Conservation (phyloP, 1,140 invertebrate species). For the Platyscapa corneri region DNA sequence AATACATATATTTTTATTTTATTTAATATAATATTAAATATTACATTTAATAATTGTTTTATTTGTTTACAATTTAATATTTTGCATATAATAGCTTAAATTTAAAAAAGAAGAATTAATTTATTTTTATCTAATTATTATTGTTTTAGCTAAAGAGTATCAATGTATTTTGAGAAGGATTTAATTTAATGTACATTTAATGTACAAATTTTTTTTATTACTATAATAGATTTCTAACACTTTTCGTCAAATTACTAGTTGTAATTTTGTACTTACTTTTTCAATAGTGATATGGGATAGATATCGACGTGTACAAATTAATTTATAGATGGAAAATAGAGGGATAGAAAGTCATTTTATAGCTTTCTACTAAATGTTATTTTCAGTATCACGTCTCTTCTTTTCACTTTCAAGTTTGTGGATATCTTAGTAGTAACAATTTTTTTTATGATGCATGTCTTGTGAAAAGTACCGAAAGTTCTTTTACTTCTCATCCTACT, state of each 20-base stretch:
- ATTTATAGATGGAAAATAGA: background rate
- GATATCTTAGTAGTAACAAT: background rate
- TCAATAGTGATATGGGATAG: background rate
- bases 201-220: background rate
- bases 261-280: constrained; percentile 6
- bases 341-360: background rate
- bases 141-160: background rate
- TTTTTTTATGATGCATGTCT: constrained; percentile 2
- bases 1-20: too few species aligned
- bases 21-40: background rate
- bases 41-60: background rate
- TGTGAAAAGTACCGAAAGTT: constrained; percentile 19
- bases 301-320: background rate
- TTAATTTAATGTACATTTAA: background rate
- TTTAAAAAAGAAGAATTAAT: too few species aligned
- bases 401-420: background rate
- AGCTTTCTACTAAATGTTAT: background rate
- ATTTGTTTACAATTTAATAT: too few species aligned
- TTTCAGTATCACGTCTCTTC: background rate
- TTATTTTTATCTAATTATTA: background rate
- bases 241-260: background rate
- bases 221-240: background rate
- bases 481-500: background rate
- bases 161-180: background rate
- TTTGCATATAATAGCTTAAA: too few species aligned